Base-by-base conservation (phyloP, 2,888 invertebrate species). In the Seira ritae region DNA sequence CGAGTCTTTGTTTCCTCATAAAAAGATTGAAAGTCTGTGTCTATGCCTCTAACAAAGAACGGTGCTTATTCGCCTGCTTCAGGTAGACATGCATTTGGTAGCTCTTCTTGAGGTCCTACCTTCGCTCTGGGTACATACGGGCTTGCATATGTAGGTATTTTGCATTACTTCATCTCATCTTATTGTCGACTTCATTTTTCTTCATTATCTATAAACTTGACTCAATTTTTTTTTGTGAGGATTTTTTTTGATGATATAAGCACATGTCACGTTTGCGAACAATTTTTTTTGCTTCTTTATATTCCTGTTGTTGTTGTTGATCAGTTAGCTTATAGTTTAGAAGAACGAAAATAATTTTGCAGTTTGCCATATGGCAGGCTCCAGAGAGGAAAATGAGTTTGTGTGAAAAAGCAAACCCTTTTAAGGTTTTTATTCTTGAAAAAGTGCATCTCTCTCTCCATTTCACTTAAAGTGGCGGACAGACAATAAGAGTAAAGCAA, bases 291-390 rank as follows among this genome's bases (percentile, higher is more conserved):
- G 31, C 62, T 62, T n/a, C 22, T n/a, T 15, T 20, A n/a, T n/a
- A 62, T 62, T 62, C n/a, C 70, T 70, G n/a, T 70, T 70, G 22
- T 46, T 70, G 37, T 46, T 70, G 24, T 68, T 31, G n/a, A 4
- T 42, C 24, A 62, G 60, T 60, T n/a, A 37, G 55, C 24, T 46
- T 20, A 55, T 24, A 24, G 20, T 67, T 24, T 69, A 74, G 50
- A 67, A 42, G 20, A 71, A 70, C 62, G 24, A 75, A 67, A 19
- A 66, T 23, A 72, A 73, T 55, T 82, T 81, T 71, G 77, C 77
- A 77, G 82, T 77, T 80, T 60, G 77, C 82, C 82, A 82, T 82
- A 82, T 82, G 82, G 82, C 82, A 82, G 81, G 71, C 81, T 81
- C 81, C 81, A 76, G 60, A 60, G 2, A 50, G 15, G n/a, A 68